Conservation (phyloP, 2,113 vertebrate genomes). For the Ceyx melanurus region DNA sequence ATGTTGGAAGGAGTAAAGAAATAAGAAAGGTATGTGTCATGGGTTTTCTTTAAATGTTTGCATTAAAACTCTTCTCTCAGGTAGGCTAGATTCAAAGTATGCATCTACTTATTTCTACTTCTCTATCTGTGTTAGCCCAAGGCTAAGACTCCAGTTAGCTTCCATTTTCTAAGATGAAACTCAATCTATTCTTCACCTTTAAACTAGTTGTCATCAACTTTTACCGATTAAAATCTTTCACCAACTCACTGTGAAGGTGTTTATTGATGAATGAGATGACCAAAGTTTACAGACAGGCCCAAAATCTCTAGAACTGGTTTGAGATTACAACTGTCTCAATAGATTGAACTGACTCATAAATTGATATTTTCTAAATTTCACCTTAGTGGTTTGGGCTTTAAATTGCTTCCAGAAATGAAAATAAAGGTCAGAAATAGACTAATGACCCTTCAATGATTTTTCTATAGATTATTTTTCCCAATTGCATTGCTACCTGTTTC, state of each 20-base stretch:
- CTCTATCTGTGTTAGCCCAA: neutral
- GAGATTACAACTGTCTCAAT: neutral
- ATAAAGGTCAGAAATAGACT: neutral
- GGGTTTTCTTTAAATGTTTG: neutral
- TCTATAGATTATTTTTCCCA: neutral
- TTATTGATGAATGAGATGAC: neutral
- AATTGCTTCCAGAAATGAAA: neutral
- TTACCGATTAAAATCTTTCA: neutral
- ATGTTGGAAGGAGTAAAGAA: neutral
- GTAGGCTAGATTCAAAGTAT: constrained; percentile 6
- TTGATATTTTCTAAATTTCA: neutral
- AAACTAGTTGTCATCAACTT: neutral
- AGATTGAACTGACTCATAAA: neutral
- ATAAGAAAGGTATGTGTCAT: neutral
- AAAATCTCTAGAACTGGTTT: neutral
- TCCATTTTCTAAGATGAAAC: neutral
- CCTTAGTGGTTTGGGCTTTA: neutral
- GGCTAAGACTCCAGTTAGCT: neutral
- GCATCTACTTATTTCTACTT: neutral
- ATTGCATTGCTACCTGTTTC: neutral
- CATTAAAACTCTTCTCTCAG: neutral
- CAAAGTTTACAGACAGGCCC: neutral
- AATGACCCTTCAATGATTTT: neutral
- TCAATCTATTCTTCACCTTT: neutral
- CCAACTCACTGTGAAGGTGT: neutral